A percentile compares a stretch with the other conserved stretches of the same genome.
phyloP scores from a whole-genome alignment of 1,140 invertebrate genomes.

The Saccostrea cuccullata region DNA sequence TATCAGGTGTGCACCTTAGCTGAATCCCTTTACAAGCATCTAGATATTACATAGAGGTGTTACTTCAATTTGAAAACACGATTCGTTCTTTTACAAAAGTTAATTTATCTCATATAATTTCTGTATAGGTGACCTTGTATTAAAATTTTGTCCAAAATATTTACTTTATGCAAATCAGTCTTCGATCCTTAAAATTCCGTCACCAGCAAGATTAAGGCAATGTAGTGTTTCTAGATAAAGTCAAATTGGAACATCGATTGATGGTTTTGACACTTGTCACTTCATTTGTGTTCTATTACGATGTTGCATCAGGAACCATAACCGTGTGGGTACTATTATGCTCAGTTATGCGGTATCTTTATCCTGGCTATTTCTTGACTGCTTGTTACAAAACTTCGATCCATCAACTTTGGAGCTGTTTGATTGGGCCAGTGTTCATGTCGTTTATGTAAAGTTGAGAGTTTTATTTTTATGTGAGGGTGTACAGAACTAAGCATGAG shows the following conservation, averaged over 20 bases:
- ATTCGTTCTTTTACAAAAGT: neutral
- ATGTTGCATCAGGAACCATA: neutral
- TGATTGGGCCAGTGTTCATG: neutral
- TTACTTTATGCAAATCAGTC: too few relatives aligned
- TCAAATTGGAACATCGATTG: neutral
- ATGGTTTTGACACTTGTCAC: conserved; percentile 11
- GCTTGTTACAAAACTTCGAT: conserved; percentile 28
- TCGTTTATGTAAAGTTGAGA: conserved; percentile 36
- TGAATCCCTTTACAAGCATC: neutral
- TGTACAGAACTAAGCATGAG: neutral
- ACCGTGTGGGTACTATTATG: neutral
- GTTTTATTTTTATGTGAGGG: conserved; percentile 33
- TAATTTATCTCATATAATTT: too few relatives aligned
- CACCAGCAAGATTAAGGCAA: too few relatives aligned
- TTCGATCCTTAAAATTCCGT: too few relatives aligned
- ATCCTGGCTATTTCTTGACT: neutral
- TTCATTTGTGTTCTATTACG: neutral
- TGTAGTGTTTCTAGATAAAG: too few relatives aligned
- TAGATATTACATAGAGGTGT: neutral
- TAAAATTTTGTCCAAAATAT: too few relatives aligned
- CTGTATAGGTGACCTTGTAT: too few relatives aligned
- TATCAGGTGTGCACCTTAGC: neutral
- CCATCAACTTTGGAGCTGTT: neutral
- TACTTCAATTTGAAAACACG: neutral
- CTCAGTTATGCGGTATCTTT: neutral